A percentile compares a stretch with the other conserved stretches of the same genome.
These are phyloP conservation scores for Anoplopoma fimbria DNA, from an alignment of 2,113 vertebrate genomes.

Conservation along the genomic window DNA sequence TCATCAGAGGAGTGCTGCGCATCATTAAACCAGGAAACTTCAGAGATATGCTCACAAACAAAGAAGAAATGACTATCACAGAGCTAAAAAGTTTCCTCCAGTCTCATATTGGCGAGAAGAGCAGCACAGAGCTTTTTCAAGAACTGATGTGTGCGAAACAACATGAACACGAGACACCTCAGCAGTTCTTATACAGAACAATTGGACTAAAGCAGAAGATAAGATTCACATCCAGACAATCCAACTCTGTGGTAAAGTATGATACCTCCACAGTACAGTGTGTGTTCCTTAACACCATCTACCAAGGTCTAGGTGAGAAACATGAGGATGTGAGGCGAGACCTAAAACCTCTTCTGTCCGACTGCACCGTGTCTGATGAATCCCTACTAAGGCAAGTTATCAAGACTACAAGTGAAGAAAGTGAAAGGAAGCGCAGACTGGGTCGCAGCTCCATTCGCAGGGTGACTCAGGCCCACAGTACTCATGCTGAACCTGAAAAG, in stretches of 20 bases:
- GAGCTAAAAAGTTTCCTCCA: slow-evolving; percentile 26
- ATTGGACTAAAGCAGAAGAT: neutral
- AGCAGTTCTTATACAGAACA: neutral
- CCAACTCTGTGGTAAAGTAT: neutral
- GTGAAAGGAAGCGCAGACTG: neutral
- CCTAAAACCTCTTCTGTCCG: neutral
- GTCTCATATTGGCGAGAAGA: slow-evolving; percentile 1
- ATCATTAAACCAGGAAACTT: slow-evolving; percentile 15
- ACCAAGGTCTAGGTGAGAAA: too few relatives aligned
- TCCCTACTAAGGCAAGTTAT: neutral
- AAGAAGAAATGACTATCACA: slow-evolving; percentile 13
- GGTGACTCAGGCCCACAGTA: neutral
- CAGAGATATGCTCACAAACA: slow-evolving; percentile 17
- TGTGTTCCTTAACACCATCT: too few relatives aligned
- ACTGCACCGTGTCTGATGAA: neutral
- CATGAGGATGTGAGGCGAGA: neutral
- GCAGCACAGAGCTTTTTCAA: slow-evolving; percentile 22
- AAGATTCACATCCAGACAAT: neutral
- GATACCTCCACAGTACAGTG: neutral
- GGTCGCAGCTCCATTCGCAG: neutral
- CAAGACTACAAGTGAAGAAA: neutral
- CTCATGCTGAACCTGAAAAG: neutral
- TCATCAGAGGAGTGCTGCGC: neutral
- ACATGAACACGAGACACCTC: slow-evolving; percentile 7
- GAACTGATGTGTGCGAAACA: slow-evolving; percentile 17